Base-by-base conservation (phyloP, 2,797 vertebrate species). In the Holocentrus rufus region DNA sequence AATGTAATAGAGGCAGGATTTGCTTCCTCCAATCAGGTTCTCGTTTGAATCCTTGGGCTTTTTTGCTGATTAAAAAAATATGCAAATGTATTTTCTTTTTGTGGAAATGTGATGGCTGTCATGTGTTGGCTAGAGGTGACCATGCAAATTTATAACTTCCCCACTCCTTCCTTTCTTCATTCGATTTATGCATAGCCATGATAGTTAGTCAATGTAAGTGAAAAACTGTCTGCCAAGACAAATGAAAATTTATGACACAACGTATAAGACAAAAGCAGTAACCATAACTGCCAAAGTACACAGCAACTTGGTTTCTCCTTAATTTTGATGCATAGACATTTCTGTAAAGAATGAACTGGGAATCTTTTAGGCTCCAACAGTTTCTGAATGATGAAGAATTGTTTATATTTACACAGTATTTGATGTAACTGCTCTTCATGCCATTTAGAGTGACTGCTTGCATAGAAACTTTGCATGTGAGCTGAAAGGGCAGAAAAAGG, bases 91-190 rank as follows among this genome's bases (percentile, higher is more conserved):
- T 39, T 39, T 39, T 8, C 10, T 39, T 39, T 11, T 39, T 39
- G 36, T 55, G 15, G 20, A 55, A 59, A 23, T 59, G 36, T 15
- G 20, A 59, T 36, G 30, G 30, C 17, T 34, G 30, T 10, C 30
- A 36, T 10, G 27, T 36, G 30, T 58, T 8, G 6, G 7, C 30
- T 34, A 2, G 7, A 10, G 54, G 54, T 31, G 27, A 17, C 11
- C 6, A 52, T 15, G 25, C 53, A 13, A 50, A 50, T 74, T 18
- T 44, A 55, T 50, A 34, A 57, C 69, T 17, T 54, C 22, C 11
- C 3, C 7, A 8, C 30, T 7, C 7, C 49, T 44, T 69, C 23
- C 47, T 27, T 52, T 34, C 42, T 20, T 14, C 25, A 5, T 69
- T 34, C 55, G 31, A 61, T 57, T 39, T 4, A 66, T 20, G 2